These are phyloP conservation scores for Cathartes aura DNA, from an alignment of 2,113 vertebrate genomes.

Conservation along the genomic window DNA sequence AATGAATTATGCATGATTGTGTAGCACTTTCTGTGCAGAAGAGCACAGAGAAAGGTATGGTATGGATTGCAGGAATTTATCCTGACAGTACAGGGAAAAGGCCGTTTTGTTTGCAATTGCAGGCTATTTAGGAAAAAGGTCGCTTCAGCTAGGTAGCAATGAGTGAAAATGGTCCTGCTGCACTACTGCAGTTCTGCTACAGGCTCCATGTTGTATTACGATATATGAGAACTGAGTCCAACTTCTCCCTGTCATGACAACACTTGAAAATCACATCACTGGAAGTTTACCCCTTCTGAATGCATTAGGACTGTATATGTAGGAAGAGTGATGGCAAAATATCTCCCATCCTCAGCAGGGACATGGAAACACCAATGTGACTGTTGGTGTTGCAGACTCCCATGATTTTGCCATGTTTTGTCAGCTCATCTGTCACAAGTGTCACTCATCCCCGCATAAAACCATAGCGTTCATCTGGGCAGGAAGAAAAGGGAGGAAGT, in stretches of 20 bases:
- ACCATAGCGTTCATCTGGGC: neutral
- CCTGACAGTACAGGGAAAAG: neutral
- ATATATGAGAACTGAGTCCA: neutral
- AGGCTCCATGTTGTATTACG: neutral
- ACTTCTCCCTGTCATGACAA: neutral
- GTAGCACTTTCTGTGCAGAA: neutral
- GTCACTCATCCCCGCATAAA: neutral
- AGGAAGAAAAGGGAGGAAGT: neutral
- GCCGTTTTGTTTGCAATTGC: neutral
- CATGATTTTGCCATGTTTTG: slow-evolving; percentile 22
- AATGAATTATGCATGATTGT: slow-evolving; percentile 46
- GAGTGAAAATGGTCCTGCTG: neutral
- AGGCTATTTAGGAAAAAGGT: neutral
- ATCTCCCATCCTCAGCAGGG: neutral
- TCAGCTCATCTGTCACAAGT: slow-evolving; percentile 16
- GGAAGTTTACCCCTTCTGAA: neutral
- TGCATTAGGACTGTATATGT: neutral
- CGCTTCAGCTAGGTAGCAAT: neutral
- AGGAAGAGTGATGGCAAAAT: slow-evolving; percentile 19
- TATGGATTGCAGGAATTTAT: neutral
- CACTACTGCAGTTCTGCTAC: neutral
- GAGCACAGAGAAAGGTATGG: neutral
- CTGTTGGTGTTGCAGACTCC: neutral
- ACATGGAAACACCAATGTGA: neutral
- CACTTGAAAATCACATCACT: neutral